These are phyloP conservation scores for Doris montereyensis DNA, from an alignment of 2,888 invertebrate species.

Conservation along the genomic window DNA sequence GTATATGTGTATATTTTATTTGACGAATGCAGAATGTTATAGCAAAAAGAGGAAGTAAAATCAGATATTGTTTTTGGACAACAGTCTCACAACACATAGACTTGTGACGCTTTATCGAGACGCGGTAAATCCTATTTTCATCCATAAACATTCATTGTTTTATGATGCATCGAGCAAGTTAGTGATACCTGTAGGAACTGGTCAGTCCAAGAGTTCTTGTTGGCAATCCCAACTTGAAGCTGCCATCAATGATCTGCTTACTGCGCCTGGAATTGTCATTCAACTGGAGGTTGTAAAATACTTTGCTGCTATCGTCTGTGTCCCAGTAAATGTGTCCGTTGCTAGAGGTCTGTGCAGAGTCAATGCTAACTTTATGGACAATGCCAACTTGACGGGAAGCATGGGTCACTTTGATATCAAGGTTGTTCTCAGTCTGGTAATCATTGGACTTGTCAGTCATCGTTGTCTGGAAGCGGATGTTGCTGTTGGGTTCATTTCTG, in stretches of 20 bases:
- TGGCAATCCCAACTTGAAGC: constrained; percentile 49
- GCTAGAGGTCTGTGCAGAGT: background rate
- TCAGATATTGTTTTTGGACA: too few species aligned
- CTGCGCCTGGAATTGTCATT: constrained; percentile 31
- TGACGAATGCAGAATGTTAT: too few species aligned
- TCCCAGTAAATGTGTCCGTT: constrained; percentile 53
- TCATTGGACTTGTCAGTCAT: constrained; percentile 46
- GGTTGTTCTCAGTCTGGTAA: constrained; percentile 6
- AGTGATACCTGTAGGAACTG: constrained; percentile 28
- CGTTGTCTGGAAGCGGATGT: constrained; percentile 50
- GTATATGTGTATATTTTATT: too few species aligned
- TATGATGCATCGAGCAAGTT: too few species aligned
- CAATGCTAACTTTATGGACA: constrained; percentile 41
- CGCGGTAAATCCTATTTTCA: too few species aligned
- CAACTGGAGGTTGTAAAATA: constrained; percentile 42
- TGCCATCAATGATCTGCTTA: constrained; percentile 37
- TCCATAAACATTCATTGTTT: too few species aligned
- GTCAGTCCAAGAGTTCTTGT: constrained; percentile 43
- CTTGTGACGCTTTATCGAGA: too few species aligned
- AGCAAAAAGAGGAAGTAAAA: too few species aligned
- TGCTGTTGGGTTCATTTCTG: constrained; percentile 48
- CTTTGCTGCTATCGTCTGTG: constrained; percentile 48
- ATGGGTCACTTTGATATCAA: constrained; percentile 18
- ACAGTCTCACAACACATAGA: too few species aligned
- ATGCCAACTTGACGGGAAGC: constrained; percentile 52